These are phyloP conservation scores for Garra rufa DNA, from an alignment of 2,113 vertebrate species.

Conservation along the genomic window DNA sequence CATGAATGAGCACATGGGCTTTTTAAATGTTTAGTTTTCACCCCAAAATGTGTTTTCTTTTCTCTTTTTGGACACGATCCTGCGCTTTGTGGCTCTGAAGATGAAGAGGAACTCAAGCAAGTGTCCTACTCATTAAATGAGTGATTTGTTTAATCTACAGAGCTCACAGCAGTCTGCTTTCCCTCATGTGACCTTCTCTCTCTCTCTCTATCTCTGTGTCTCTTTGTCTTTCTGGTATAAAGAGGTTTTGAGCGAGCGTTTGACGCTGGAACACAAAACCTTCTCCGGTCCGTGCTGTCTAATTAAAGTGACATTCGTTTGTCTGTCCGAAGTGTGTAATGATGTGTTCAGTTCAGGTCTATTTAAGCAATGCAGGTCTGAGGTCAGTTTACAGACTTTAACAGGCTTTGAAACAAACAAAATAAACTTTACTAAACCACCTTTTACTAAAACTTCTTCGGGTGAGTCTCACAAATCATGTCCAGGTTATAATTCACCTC, in stretches of 20 bases:
- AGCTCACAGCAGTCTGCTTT: background rate
- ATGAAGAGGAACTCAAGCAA: slow-evolving; percentile 29
- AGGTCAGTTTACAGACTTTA: background rate
- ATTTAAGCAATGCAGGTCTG: background rate
- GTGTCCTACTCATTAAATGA: background rate
- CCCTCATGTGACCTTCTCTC: background rate
- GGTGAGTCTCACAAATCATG: background rate
- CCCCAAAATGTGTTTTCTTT: slow-evolving; percentile 40
- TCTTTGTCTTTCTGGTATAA: background rate
- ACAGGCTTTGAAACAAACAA: background rate
- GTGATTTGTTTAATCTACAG: background rate
- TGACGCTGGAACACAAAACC: background rate
- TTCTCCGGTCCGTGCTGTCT: background rate
- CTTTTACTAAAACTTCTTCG: background rate
- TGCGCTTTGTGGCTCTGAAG: background rate
- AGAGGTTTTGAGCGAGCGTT: background rate
- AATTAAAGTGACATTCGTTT: background rate
- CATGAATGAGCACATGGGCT: slow-evolving; percentile 74
- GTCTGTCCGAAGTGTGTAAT: slow-evolving; percentile 1
- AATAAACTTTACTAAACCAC: background rate
- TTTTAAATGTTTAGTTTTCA: slow-evolving; percentile 58
- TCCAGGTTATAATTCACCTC: background rate
- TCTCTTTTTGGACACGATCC: background rate
- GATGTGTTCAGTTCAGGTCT: background rate
- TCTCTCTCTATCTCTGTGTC: background rate